Percentiles rank a stretch among this genome's conserved stretches.
Conservation (phyloP, 2,797 vertebrate genomes). For the Coracias cyanogaster region DNA sequence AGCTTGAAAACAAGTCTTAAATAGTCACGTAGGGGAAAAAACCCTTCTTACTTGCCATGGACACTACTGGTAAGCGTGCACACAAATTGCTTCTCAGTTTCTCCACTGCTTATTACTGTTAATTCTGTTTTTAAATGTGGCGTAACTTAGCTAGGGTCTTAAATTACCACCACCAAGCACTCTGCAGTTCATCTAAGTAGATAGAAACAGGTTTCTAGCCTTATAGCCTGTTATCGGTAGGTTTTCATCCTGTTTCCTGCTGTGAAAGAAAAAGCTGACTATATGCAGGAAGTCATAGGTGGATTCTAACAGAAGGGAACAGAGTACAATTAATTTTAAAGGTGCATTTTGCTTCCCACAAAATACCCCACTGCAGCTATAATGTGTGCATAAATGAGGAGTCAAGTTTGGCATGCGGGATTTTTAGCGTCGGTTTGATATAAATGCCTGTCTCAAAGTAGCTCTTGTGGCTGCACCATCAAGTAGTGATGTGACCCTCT, state of each 20-base stretch:
- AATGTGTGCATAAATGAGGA: neutral
- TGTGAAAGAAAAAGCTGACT: neutral
- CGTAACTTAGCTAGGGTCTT: neutral
- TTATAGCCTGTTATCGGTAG: neutral
- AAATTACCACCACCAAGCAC: neutral
- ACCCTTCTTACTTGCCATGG: neutral
- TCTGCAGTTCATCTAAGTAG: neutral
- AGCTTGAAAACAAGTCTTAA: neutral
- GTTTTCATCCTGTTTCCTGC: neutral
- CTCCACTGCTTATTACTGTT: neutral
- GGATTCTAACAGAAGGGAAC: neutral
- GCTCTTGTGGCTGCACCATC: neutral
- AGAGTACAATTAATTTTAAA: neutral
- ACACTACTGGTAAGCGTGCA: neutral
- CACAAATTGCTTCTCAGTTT: neutral
- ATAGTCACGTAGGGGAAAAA: neutral
- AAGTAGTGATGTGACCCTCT: neutral
- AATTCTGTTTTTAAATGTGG: neutral
- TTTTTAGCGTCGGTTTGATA: neutral
- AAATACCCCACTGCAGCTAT: neutral
- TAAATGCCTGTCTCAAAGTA: neutral
- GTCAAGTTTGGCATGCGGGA: neutral
- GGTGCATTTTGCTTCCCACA: neutral
- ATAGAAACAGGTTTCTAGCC: neutral
- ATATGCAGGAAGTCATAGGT: neutral